Evolutionary conservation across 1,140 invertebrate genomes (phyloP), one percentile per base, ranked within the genome.

Genomic region (Lordiphosa collinella): DNA sequence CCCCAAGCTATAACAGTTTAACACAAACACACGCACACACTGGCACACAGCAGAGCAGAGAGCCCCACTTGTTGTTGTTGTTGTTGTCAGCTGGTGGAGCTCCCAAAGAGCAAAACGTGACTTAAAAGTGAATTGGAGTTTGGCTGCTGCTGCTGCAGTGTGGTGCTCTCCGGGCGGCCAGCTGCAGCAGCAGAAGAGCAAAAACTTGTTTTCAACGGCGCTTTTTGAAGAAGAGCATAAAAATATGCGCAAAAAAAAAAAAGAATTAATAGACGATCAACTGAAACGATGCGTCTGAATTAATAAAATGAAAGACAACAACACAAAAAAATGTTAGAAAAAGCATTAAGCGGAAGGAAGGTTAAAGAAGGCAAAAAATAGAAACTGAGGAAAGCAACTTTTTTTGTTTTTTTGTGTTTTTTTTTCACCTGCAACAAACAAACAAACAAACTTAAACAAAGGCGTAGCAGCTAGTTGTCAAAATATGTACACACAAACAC

Each of bases 1-100:
- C 78, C 79, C 78, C 64, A 48, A 65, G 73, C 78, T 63, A 84
- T 84, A 84, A 84, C 78, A 85, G 78, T 82, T 82, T 82, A 73
- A 51, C 40, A 31, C 43, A 37, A n/a, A 37, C 40, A n/a, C n/a
- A n/a, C n/a, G n/a, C n/a, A n/a, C n/a, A n/a, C n/a, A n/a, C n/a
- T n/a, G n/a, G n/a, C n/a, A n/a, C n/a, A 46, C 22, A 53, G 64
- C 32, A 56, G 60, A 43, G 34, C 31, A 36, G 53, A 70, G 46
- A 36, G 64, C 37, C 13, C 25, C 44, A 25, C 32, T 40, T 29
- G 36, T 52, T 47, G 46, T 64, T 63, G 58, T 47, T 71, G 69
- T 63, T 68, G 53, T 80, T 80, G 78, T 82, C 78, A 82, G 78
- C 78, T 82, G 69, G 68, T 72, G 63, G 31, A 54, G 38, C 32